Evolutionary conservation across 2,797 vertebrate genomes (phyloP).

Genomic region (Xiphorhynchus erythropygius): DNA sequence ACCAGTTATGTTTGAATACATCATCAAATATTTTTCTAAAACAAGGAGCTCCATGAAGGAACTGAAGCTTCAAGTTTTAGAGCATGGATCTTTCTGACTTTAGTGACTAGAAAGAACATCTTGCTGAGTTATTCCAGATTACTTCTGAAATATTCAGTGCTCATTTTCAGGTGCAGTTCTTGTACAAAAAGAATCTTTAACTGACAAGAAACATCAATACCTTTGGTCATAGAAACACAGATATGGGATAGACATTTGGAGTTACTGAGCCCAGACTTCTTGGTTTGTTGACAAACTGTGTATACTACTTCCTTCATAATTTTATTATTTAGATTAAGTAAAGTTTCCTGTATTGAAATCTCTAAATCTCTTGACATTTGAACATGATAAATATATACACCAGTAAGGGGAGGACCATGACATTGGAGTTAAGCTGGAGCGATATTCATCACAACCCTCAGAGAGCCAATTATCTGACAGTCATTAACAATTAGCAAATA

Average conservation of each 20-base stretch:
- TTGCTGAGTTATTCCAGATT: background rate
- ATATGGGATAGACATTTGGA: background rate
- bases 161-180: background rate
- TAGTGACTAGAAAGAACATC: background rate
- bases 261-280: background rate
- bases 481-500: background rate
- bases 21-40: background rate
- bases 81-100: background rate
- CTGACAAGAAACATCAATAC: background rate
- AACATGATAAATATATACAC: background rate
- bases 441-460: background rate
- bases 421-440: background rate
- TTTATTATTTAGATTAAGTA: background rate
- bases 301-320: background rate
- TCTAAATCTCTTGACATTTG: background rate
- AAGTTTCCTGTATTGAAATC: background rate
- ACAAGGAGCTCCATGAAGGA: background rate
- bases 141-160: background rate
- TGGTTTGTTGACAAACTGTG: background rate
- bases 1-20: background rate
- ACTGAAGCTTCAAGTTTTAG: background rate
- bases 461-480: background rate
- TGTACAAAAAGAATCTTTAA: background rate
- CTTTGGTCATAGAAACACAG: background rate
- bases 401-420: background rate